Evolutionary conservation across 2,797 vertebrate genomes (phyloP), one percentile per base, ranked within the genome.

Genomic region (Leuciscus waleckii): DNA sequence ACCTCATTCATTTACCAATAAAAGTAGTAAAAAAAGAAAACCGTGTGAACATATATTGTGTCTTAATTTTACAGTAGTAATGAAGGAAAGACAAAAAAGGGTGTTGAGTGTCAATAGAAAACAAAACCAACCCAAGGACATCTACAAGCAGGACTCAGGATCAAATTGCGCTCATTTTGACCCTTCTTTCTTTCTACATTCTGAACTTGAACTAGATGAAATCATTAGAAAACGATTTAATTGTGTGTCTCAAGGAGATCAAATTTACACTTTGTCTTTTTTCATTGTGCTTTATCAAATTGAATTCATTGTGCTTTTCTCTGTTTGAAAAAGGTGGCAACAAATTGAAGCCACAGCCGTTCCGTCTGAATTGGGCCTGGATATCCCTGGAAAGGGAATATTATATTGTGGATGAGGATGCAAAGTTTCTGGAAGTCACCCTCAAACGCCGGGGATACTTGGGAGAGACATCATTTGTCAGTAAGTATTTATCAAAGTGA

Each of bases 341-440:
- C 88, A 94, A 95, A 87, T 90, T 97, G 71, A 95, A 94, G 88
- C 94, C 94, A 26, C 96, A 97, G 89, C 92, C 93, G 1, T 98
- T 97, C 90, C 91, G 92, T 63, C 93, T 98, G 43, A 96, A 96
- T 92, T 98, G 97, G 97, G 93, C 97, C 87, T 98, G 97, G 96
- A 96, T 98, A 92, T 97, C 95, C 54, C 87, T 99, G 92, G 97
- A 98, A 93, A 95, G 88, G 90, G 94, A 96, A 73, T 95, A 93
- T 88, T 97, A 96, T 56, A 39, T 95, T 49, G 91, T 97, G 88
- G 95, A 96, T 68, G 97, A 97, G 88, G 96, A 96, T 10, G 93
- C 94, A 69, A 94, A 87, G 51, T 96, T 95, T 91, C 91, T 97
- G 76, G 95, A 97, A 87, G 94, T 97, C 90, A 96, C 93, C 0